A percentile compares a stretch with the other conserved stretches of the same genome.
Conservation (phyloP, 2,888 invertebrate genomes). For the Euproctis similis region DNA sequence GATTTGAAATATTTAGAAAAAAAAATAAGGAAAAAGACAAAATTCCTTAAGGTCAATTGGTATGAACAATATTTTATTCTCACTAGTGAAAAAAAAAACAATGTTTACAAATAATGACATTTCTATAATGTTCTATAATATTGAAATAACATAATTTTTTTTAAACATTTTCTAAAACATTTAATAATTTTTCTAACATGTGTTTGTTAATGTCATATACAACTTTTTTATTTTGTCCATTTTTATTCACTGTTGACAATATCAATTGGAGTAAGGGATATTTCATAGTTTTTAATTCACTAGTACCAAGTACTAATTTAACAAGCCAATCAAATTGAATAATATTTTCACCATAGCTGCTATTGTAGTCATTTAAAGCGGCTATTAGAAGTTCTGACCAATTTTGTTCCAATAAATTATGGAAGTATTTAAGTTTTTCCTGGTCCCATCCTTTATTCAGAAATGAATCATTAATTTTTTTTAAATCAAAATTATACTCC, state of each 20-base stretch:
- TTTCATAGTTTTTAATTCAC: slow-evolving; percentile 42
- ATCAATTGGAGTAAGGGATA: slow-evolving; percentile 46
- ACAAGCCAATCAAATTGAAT: slow-evolving; percentile 45
- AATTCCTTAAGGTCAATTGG: too few species aligned
- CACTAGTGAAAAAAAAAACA: too few species aligned
- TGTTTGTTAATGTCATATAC: slow-evolving; percentile 48
- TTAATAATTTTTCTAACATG: slow-evolving; percentile 40
- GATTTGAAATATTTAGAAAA: too few species aligned
- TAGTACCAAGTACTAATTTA: slow-evolving; percentile 48
- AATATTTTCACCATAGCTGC: slow-evolving; percentile 37
- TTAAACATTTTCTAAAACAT: slow-evolving; percentile 32
- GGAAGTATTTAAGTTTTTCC: slow-evolving; percentile 28
- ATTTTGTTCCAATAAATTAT: slow-evolving; percentile 25
- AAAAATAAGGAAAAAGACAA: too few species aligned
- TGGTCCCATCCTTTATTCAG: slow-evolving; percentile 25
- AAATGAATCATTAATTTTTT: slow-evolving; percentile 22
- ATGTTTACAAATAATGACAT: not conserved
- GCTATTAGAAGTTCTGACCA: slow-evolving; percentile 33
- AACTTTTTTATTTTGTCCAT: slow-evolving; percentile 23
- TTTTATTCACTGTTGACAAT: slow-evolving; percentile 31
- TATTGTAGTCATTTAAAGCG: slow-evolving; percentile 34
- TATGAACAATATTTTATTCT: too few species aligned
- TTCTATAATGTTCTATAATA: not conserved
- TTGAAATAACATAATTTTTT: not conserved
- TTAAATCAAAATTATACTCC: slow-evolving; percentile 29